Conservation (phyloP, 2,113 vertebrate species). For the Cairina moschata region DNA sequence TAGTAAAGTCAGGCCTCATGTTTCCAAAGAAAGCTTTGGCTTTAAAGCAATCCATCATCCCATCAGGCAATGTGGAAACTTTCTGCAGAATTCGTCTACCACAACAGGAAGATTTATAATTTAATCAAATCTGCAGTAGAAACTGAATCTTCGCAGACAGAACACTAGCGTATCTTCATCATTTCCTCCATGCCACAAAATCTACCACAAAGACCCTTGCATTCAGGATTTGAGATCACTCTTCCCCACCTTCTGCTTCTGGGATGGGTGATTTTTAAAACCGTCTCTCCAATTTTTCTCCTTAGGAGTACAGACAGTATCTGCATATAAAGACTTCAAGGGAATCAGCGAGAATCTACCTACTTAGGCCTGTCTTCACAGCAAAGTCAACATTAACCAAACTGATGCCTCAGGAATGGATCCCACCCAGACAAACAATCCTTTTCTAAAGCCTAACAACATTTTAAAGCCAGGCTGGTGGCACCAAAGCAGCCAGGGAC, state of each 20-base stretch:
- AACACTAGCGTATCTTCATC: not conserved
- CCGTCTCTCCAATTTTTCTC: not conserved
- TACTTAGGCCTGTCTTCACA: not conserved
- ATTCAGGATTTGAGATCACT: not conserved
- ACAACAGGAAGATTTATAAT: not conserved
- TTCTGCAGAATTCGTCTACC: not conserved
- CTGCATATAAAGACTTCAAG: not conserved
- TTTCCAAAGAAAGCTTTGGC: not conserved
- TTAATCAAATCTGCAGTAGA: not conserved
- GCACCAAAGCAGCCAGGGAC: not conserved
- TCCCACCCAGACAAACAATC: not conserved
- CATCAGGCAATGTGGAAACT: not conserved
- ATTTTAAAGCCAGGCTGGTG: not conserved
- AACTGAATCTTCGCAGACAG: not conserved
- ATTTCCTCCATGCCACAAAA: not conserved
- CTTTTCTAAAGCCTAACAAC: not conserved
- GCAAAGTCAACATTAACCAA: not conserved
- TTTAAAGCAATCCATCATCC: constrained; percentile 3
- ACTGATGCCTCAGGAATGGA: not conserved
- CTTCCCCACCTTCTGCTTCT: not conserved
- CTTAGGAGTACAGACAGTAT: not conserved
- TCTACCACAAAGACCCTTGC: not conserved
- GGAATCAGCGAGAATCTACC: not conserved
- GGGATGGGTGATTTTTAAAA: not conserved
- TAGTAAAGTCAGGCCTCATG: not conserved